Evolutionary conservation across 2,113 vertebrate species (phyloP).

Genomic region (Morone chrysops): DNA sequence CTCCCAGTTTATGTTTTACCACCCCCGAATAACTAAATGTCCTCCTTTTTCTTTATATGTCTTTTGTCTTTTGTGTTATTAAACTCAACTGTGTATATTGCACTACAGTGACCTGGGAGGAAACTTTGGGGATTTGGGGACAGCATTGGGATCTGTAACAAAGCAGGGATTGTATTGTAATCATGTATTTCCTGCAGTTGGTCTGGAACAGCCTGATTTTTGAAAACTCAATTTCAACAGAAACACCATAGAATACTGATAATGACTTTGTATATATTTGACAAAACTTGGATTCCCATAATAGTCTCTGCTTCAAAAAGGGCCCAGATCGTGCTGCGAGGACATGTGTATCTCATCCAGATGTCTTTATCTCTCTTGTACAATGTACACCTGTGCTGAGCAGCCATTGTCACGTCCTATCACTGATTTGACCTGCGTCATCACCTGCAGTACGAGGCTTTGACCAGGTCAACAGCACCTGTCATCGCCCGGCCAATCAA

Average conservation of each 20-base stretch:
- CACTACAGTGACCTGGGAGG: not conserved
- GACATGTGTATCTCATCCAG: not conserved
- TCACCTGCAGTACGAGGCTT: not conserved
- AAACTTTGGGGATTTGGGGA: not conserved
- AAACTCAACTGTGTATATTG: not conserved
- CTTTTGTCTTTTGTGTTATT: too few species aligned
- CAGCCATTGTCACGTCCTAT: not conserved
- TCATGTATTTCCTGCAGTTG: conserved; percentile 20
- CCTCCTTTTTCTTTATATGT: not conserved
- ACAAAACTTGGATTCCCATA: not conserved
- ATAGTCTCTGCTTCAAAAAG: not conserved
- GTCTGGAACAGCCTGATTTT: not conserved
- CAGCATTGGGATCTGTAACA: not conserved
- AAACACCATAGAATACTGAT: not conserved
- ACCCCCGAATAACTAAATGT: too few species aligned
- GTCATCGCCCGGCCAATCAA: conserved; percentile 29
- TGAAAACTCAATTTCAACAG: not conserved
- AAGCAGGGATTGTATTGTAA: conserved; percentile 28
- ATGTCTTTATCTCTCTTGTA: not conserved
- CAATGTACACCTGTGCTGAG: not conserved
- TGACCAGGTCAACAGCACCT: conserved; percentile 7
- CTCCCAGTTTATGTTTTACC: not conserved
- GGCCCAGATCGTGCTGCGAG: not conserved
- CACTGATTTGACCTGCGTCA: conserved; percentile 13
- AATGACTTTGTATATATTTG: too few species aligned